Conservation (phyloP, 2,797 vertebrate species). For the Rhynchonycteris naso region DNA sequence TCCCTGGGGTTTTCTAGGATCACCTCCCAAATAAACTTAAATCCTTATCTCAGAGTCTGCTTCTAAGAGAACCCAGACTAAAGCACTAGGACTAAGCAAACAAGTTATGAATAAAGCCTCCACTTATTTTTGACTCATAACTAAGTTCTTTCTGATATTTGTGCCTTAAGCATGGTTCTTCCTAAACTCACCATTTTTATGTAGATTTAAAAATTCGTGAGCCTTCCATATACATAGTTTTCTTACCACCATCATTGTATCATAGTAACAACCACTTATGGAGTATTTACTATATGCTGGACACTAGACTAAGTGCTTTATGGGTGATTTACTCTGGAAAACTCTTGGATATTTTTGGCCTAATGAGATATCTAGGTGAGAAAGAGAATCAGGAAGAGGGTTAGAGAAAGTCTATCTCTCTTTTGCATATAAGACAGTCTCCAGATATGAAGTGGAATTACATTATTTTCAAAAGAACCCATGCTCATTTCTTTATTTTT, state of each 20-base stretch:
- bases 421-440: slow-evolving; percentile 17
- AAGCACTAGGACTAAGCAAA: neutral
- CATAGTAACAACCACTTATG: neutral
- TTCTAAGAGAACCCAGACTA: slow-evolving; percentile 6
- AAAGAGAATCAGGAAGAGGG: neutral
- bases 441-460: neutral
- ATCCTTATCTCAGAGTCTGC: neutral
- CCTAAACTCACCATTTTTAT: neutral
- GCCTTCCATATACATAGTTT: neutral
- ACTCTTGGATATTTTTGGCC: neutral
- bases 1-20: neutral
- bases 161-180: neutral
- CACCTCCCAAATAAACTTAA: slow-evolving; percentile 38
- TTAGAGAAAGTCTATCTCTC: neutral
- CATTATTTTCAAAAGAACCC: slow-evolving; percentile 5
- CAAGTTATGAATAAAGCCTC: slow-evolving; percentile 28
- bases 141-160: neutral
- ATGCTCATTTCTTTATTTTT: slow-evolving; percentile 47
- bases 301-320: neutral
- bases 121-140: slow-evolving; percentile 26
- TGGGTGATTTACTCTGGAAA: neutral
- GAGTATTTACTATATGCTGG: neutral
- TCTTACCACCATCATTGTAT: neutral
- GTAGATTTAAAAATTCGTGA: neutral
- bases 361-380: neutral